These are phyloP conservation scores for Danio rerio DNA, from an alignment of 2,113 vertebrate genomes.

Conservation along the genomic window GRCz12tu NC_133193.1:23314001-23314500, in stretches of 20 bases:
- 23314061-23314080: too few relatives aligned
- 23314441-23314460: constrained; percentile 95
- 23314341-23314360: not conserved
- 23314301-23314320: constrained; percentile 18
- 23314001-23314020: too few relatives aligned
- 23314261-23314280: constrained; percentile 31
- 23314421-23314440: constrained; percentile 92
- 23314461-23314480: constrained; percentile 97
- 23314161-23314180: too few relatives aligned
- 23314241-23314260: constrained; percentile 40
- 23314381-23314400: not conserved
- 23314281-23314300: constrained; percentile 37
- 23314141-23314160: too few relatives aligned
- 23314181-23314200: too few relatives aligned
- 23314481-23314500: constrained; percentile 99
- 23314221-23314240: not conserved
- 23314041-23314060: too few relatives aligned
- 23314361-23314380: not conserved
- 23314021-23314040: too few relatives aligned
- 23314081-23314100: too few relatives aligned
- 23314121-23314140: too few relatives aligned
- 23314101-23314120: too few relatives aligned
- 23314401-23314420: constrained; percentile 91
- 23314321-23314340: not conserved
- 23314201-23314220: too few relatives aligned